Percentiles rank a stretch among this genome's conserved stretches.
phyloP scores from a whole-genome alignment of 2,113 vertebrate species.

The Tamias sibiricus region DNA sequence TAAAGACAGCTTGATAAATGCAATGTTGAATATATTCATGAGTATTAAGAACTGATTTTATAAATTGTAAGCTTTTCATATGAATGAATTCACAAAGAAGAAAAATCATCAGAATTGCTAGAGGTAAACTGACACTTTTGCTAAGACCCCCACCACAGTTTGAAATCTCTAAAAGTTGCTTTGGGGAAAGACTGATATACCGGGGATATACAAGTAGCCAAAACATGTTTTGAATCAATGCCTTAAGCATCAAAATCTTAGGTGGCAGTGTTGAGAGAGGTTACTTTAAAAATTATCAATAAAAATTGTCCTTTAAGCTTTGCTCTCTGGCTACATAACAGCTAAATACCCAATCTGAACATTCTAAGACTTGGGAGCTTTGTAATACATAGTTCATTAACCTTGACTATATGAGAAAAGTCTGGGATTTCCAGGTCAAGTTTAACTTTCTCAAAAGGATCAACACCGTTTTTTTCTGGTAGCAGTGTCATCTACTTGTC shows the following conservation, averaged over 20 bases:
- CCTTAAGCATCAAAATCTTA: neutral
- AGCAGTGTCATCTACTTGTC: slow-evolving; percentile 12
- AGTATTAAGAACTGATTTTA: slow-evolving; percentile 18
- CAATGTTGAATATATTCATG: slow-evolving; percentile 2
- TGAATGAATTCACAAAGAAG: slow-evolving; percentile 19
- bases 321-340: slow-evolving; percentile 5
- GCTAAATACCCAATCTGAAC: slow-evolving; percentile 19
- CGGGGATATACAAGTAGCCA: neutral
- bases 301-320: slow-evolving; percentile 45
- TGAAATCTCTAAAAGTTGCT: neutral
- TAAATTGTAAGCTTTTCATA: slow-evolving; percentile 10
- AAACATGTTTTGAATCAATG: slow-evolving; percentile 35
- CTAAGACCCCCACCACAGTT: neutral
- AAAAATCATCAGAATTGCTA: neutral
- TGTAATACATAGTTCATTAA: slow-evolving; percentile 6
- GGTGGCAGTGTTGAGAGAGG: neutral
- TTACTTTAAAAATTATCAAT: neutral
- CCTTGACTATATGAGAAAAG: neutral
- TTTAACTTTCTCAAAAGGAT: slow-evolving; percentile 52
- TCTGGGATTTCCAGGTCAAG: neutral
- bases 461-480: neutral
- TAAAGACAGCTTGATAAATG: slow-evolving; percentile 6
- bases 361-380: neutral
- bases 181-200: slow-evolving; percentile 6
- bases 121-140: neutral